Evolutionary conservation across 2,888 invertebrate species (phyloP).

Genomic region (Leucophora obtusa): DNA sequence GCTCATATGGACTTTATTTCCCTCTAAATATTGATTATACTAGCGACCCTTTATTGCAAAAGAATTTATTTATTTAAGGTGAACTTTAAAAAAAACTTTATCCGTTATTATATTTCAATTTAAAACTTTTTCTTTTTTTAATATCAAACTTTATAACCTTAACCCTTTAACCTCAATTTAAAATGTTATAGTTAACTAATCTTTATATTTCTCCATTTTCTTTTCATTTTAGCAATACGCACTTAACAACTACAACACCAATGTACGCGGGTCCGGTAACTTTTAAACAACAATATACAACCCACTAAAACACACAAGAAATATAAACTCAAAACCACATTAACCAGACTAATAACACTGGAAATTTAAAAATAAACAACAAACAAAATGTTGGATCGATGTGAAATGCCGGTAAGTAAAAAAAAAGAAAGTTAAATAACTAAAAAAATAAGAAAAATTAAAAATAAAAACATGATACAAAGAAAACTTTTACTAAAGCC

Average conservation of each 20-base stretch:
- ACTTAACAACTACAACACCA: slow-evolving; percentile 67
- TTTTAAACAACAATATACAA: slow-evolving; percentile 53
- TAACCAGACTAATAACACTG: slow-evolving; percentile 20
- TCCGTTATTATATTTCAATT: neutral
- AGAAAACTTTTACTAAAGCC: no score
- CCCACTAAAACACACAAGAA: slow-evolving; percentile 20
- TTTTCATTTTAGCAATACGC: slow-evolving; percentile 68
- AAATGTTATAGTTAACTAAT: neutral
- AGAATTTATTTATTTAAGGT: no score
- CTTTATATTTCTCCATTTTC: neutral
- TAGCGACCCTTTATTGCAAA: no score
- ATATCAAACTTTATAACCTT: neutral
- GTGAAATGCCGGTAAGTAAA: slow-evolving; percentile 76
- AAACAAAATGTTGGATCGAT: slow-evolving; percentile 75
- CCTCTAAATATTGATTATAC: no score
- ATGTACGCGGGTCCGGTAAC: slow-evolving; percentile 71
- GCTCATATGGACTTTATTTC: no score
- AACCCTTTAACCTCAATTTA: neutral
- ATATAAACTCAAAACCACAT: slow-evolving; percentile 12
- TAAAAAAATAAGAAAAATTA: slow-evolving; percentile 12
- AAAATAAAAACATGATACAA: neutral
- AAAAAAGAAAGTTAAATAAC: neutral
- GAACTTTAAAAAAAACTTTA: no score
- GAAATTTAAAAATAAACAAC: slow-evolving; percentile 39
- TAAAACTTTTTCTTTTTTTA: neutral